A percentile compares a stretch with the other conserved stretches of the same genome.
Conservation (phyloP, 2,888 invertebrate species). For the Fissipunctia ypsillon region DNA sequence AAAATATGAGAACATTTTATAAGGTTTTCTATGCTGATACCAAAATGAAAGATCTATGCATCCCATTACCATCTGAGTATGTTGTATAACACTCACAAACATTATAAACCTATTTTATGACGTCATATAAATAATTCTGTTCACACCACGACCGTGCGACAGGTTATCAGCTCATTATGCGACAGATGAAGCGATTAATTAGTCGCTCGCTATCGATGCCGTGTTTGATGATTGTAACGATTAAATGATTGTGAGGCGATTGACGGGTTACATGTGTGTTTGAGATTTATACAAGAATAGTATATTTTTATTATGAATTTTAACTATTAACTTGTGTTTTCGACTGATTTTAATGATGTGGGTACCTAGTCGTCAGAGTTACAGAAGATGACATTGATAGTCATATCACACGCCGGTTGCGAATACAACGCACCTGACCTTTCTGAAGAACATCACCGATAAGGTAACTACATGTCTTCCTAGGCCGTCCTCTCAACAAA, state of each 20-base stretch:
- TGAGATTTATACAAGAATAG: conserved; percentile 12
- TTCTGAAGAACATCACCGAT: too few species aligned
- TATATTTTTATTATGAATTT: background rate
- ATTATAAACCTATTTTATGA: conserved; percentile 26
- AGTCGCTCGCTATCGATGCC: conserved; percentile 56
- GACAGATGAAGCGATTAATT: conserved; percentile 60
- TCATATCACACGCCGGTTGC: too few species aligned
- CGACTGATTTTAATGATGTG: background rate
- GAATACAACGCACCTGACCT: too few species aligned
- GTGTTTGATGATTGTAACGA: conserved; percentile 57
- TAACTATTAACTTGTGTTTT: background rate
- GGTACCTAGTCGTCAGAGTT: too few species aligned
- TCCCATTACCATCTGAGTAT: background rate
- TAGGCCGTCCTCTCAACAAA: too few species aligned
- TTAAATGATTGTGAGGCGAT: conserved; percentile 51
- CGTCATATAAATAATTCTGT: conserved; percentile 64
- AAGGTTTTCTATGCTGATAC: too few species aligned
- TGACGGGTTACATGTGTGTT: conserved; percentile 27
- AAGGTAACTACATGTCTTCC: too few species aligned
- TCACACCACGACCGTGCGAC: conserved; percentile 55
- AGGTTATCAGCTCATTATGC: conserved; percentile 63
- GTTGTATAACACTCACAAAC: background rate
- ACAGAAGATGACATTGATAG: background rate
- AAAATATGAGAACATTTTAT: too few species aligned
- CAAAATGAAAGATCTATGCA: background rate